phyloP scores from a whole-genome alignment of 2,113 vertebrate species.

The Bufo gargarizans region DNA sequence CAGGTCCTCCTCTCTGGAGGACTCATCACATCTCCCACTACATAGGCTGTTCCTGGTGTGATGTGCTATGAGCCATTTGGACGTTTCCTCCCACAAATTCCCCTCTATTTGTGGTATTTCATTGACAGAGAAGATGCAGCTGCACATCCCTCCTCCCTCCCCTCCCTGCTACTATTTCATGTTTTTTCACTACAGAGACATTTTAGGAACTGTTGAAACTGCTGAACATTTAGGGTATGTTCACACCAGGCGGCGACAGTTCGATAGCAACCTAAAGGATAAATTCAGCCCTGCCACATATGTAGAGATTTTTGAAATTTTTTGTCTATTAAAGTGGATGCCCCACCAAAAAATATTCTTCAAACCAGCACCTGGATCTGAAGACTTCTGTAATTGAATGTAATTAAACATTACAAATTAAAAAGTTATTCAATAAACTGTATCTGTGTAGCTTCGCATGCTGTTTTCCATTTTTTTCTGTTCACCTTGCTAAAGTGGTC shows the following conservation, averaged over 20 bases:
- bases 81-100: neutral
- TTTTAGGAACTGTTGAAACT: neutral
- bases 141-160: neutral
- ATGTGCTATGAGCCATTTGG: neutral
- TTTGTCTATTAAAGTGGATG: neutral
- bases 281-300: neutral
- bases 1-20: too few relatives aligned
- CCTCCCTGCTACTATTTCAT: neutral
- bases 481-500: too few relatives aligned
- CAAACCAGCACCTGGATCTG: too few relatives aligned
- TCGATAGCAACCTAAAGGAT: neutral
- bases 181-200: neutral
- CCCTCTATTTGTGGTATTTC: neutral
- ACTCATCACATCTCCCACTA: neutral
- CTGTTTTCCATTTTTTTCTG: too few relatives aligned
- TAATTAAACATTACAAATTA: too few relatives aligned
- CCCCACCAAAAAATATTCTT: too few relatives aligned
- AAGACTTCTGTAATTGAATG: too few relatives aligned
- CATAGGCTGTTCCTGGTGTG: neutral
- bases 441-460: too few relatives aligned
- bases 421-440: too few relatives aligned
- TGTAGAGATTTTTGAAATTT: neutral
- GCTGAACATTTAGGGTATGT: neutral
- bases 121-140: neutral
- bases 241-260: too few relatives aligned